Percentiles rank a stretch among this genome's conserved stretches.
Conservation (phyloP, 2,113 vertebrate genomes). For the Ictidomys tridecemlineatus region DNA sequence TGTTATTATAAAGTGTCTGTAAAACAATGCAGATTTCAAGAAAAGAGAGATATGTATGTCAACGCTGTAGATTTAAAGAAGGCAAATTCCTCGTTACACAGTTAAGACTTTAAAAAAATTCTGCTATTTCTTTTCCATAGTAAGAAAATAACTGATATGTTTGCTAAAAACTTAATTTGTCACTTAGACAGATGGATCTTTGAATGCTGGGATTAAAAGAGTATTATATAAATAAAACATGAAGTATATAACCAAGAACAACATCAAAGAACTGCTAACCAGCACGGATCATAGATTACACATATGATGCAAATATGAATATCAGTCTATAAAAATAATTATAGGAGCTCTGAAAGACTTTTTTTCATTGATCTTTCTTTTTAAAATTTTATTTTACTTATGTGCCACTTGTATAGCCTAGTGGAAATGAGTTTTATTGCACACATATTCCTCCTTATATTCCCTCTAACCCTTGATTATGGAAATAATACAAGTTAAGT, state of each 20-base stretch:
- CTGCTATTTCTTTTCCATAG: background rate
- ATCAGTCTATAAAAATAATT: background rate
- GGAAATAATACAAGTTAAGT: background rate
- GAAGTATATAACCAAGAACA: background rate
- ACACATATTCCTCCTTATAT: background rate
- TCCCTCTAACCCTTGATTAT: background rate
- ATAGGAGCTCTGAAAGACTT: background rate
- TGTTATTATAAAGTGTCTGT: background rate
- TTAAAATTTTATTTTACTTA: background rate
- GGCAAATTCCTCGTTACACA: background rate
- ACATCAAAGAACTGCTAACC: background rate
- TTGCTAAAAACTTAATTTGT: slow-evolving; percentile 4
- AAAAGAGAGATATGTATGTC: background rate
- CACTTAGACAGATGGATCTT: background rate
- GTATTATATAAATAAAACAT: slow-evolving; percentile 35
- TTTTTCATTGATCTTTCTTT: background rate
- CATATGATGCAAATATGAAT: background rate
- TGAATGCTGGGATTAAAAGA: background rate
- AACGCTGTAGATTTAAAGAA: background rate
- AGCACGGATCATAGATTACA: background rate
- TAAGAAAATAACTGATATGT: background rate
- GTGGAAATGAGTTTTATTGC: background rate
- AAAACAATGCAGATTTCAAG: background rate
- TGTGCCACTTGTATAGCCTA: background rate
- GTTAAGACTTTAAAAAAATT: background rate